Percentiles rank a stretch among this genome's conserved stretches.
Evolutionary conservation across 1,140 invertebrate species (phyloP).

Genomic region (Cotesia typhae): DNA sequence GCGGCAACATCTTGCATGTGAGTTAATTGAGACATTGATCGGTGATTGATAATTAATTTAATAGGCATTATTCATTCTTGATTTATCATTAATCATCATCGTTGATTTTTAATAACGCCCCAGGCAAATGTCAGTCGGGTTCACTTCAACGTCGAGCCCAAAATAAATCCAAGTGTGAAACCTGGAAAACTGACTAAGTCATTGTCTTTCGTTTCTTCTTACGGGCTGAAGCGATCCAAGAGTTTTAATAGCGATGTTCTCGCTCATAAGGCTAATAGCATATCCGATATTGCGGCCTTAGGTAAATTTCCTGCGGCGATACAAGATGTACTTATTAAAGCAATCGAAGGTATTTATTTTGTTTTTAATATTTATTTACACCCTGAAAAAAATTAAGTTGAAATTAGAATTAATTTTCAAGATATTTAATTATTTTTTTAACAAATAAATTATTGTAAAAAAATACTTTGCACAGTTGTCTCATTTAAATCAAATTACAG

Average conservation of each 20-base stretch:
- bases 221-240: slow-evolving; percentile 81
- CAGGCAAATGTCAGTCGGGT: slow-evolving; percentile 59
- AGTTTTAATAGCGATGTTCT: slow-evolving; percentile 77
- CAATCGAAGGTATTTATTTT: slow-evolving; percentile 69
- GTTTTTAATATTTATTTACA: slow-evolving; percentile 17
- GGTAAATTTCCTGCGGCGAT: slow-evolving; percentile 77
- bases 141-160: slow-evolving; percentile 61
- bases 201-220: slow-evolving; percentile 61
- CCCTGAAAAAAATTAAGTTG: too few species aligned
- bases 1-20: slow-evolving; percentile 75
- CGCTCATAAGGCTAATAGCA: slow-evolving; percentile 66
- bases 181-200: slow-evolving; percentile 62
- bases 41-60: slow-evolving; percentile 8
- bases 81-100: slow-evolving; percentile 1
- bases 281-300: slow-evolving; percentile 76
- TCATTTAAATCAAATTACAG: slow-evolving; percentile 51
- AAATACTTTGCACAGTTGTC: slow-evolving; percentile 53
- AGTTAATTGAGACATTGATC: slow-evolving; percentile 40
- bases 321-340: slow-evolving; percentile 75
- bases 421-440: neutral
- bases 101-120: neutral
- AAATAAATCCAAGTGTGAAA: slow-evolving; percentile 49
- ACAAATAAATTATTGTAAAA: neutral
- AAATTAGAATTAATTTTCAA: too few species aligned
- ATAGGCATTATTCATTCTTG: neutral